A percentile compares a stretch with the other conserved stretches of the same genome.
Evolutionary conservation across 1,140 invertebrate species (phyloP).

Genomic region (Lanistes nyassanus): DNA sequence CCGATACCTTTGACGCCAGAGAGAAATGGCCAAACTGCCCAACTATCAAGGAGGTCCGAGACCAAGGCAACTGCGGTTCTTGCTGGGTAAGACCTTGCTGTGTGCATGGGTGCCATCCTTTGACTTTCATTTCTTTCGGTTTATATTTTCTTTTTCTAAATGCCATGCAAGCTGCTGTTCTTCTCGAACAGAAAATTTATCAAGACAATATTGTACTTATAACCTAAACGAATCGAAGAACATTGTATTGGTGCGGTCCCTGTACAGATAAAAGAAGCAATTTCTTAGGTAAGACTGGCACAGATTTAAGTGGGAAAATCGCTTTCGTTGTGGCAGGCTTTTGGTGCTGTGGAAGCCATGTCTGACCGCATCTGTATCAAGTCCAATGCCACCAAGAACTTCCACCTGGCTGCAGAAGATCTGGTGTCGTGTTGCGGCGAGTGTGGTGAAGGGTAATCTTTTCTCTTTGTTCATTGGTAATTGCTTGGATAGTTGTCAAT

Average conservation of each 20-base stretch:
- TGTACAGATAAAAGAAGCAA: too few species aligned
- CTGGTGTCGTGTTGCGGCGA: slow-evolving; percentile 71
- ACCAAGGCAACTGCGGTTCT: slow-evolving; percentile 70
- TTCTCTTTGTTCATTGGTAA: not conserved
- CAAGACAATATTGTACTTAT: too few species aligned
- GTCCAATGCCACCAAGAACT: slow-evolving; percentile 78
- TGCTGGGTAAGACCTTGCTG: slow-evolving; percentile 65
- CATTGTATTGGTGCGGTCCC: too few species aligned
- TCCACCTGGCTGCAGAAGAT: slow-evolving; percentile 87
- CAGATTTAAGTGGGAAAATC: too few species aligned
- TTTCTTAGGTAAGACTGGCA: too few species aligned
- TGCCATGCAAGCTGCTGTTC: too few species aligned
- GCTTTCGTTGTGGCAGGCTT: slow-evolving; percentile 72
- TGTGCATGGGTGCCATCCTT: not conserved
- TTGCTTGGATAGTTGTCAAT: too few species aligned
- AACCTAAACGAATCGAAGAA: too few species aligned
- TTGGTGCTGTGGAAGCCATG: slow-evolving; percentile 93
- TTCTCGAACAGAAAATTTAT: too few species aligned
- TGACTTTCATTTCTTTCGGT: too few species aligned
- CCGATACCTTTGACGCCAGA: slow-evolving; percentile 51
- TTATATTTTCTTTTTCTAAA: too few species aligned
- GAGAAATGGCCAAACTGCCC: slow-evolving; percentile 74
- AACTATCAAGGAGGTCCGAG: slow-evolving; percentile 71
- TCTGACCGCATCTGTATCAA: slow-evolving; percentile 90
- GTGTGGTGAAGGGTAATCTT: slow-evolving; percentile 32